Evolutionary conservation across 2,113 vertebrate genomes (phyloP).

Genomic region (Phainopepla nitens): DNA sequence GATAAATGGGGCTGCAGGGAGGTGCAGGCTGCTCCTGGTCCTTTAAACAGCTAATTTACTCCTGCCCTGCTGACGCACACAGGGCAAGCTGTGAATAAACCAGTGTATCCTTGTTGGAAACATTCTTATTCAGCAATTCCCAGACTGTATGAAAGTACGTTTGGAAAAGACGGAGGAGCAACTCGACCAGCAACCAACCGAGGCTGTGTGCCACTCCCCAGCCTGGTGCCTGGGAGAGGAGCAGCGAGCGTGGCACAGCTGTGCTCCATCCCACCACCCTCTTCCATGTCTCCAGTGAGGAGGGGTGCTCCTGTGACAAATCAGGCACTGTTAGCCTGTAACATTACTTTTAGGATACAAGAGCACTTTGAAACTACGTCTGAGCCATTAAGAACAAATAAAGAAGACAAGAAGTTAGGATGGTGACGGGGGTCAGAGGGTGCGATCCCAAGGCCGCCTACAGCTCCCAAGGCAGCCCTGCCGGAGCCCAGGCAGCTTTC

Average conservation of each 20-base stretch:
- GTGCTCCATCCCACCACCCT: not conserved
- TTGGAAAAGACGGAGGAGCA: not conserved
- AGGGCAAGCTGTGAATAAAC: not conserved
- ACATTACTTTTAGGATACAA: not conserved
- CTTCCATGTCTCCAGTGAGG: not conserved
- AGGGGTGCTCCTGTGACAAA: not conserved
- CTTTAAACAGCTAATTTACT: not conserved
- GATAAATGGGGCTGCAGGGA: not conserved
- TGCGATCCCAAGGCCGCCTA: not conserved
- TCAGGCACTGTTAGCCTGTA: not conserved
- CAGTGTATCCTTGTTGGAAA: not conserved
- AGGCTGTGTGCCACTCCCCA: not conserved
- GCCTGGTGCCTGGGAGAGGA: rapidly evolving
- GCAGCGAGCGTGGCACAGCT: rapidly evolving
- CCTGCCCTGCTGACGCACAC: not conserved
- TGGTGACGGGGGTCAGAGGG: rapidly evolving
- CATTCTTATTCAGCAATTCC: not conserved
- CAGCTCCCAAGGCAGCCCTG: not conserved
- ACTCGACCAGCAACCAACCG: not conserved
- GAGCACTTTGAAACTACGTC: not conserved
- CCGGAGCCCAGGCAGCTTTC: not conserved
- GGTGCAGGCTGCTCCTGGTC: not conserved
- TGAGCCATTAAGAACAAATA: not conserved
- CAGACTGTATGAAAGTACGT: not conserved
- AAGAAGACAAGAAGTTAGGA: not conserved